A percentile compares a stretch with the other conserved stretches of the same genome.
phyloP scores from a whole-genome alignment of 1,140 invertebrate genomes.

The Rhizoglyphus robini region DNA sequence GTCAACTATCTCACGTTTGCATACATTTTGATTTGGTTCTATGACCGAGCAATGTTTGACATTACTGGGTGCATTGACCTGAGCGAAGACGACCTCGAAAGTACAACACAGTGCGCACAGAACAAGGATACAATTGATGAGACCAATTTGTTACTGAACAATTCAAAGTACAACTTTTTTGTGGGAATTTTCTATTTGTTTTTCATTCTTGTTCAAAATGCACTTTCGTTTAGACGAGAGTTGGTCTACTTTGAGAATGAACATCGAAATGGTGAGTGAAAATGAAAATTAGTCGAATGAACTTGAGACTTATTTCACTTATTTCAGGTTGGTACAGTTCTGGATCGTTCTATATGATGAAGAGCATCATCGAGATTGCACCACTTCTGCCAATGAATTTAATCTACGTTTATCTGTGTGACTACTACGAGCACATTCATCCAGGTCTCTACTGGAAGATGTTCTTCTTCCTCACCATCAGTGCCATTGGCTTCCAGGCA shows the following conservation, averaged over 20 bases:
- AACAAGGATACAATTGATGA: not conserved
- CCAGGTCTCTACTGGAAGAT: not conserved
- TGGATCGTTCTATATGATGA: not conserved
- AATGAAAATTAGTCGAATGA: too few relatives aligned
- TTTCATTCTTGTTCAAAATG: not conserved
- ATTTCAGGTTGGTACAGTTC: conserved; percentile 6
- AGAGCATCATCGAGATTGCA: not conserved
- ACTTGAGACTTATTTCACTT: too few relatives aligned
- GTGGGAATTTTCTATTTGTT: not conserved
- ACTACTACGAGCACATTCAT: not conserved
- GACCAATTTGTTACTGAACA: not conserved
- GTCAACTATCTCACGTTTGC: not conserved
- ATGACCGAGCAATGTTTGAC: not conserved
- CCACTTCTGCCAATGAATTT: not conserved
- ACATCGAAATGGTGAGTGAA: conserved; percentile 1
- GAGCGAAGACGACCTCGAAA: not conserved
- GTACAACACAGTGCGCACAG: not conserved
- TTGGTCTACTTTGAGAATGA: not conserved
- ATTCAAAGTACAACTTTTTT: not conserved
- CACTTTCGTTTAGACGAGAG: not conserved
- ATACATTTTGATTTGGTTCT: not conserved
- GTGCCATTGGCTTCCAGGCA: not conserved
- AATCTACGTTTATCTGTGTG: not conserved
- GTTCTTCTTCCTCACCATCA: not conserved
- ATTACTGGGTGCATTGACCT: not conserved